A percentile compares a stretch with the other conserved stretches of the same genome.
Evolutionary conservation across 2,113 vertebrate species (phyloP).

Genomic region (Sylvilagus bachmani): DNA sequence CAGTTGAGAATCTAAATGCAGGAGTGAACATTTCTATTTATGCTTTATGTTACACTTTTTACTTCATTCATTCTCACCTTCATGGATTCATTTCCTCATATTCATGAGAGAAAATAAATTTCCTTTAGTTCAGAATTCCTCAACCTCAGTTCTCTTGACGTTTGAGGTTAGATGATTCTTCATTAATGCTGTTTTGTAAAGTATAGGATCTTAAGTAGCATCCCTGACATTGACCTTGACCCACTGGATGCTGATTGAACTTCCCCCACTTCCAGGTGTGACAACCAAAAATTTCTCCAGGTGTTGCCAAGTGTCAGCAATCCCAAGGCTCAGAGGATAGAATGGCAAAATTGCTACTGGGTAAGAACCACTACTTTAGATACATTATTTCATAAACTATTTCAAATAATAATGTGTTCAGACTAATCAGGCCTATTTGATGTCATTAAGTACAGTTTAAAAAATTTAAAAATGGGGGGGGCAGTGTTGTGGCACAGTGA

Average conservation of each 20-base stretch:
- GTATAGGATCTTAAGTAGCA: not conserved
- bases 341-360: not conserved
- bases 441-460: not conserved
- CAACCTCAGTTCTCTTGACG: not conserved
- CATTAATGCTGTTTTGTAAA: not conserved
- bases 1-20: not conserved
- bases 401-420: slow-evolving; percentile 48
- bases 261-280: not conserved
- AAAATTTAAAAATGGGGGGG: not conserved
- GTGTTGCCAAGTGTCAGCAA: not conserved
- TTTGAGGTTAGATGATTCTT: slow-evolving; percentile 1
- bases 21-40: not conserved
- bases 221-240: not conserved
- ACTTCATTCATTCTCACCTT: slow-evolving; percentile 41
- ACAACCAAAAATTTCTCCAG: not conserved
- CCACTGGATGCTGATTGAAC: not conserved
- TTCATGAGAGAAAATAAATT: slow-evolving; percentile 55
- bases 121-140: slow-evolving; percentile 8
- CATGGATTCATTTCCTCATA: not conserved
- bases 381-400: not conserved
- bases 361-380: slow-evolving; percentile 23
- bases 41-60: slow-evolving; percentile 13
- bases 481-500: not conserved
- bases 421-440: slow-evolving; percentile 35
- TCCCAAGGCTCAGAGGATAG: not conserved